phyloP scores from a whole-genome alignment of 2,888 invertebrate genomes.

The Lasius fuliginosus region DNA sequence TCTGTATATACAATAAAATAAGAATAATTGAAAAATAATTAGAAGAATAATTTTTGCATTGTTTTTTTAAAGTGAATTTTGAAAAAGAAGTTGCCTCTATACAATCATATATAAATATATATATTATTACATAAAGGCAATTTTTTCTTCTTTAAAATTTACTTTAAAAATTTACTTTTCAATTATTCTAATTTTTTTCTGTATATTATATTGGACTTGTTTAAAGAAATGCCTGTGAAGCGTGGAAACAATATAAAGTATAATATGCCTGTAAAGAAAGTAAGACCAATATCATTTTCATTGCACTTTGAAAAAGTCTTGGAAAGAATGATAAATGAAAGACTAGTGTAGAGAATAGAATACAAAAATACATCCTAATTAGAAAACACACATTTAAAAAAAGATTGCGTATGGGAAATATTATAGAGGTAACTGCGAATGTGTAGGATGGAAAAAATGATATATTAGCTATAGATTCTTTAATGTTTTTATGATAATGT shows the following conservation, averaged over 20 bases:
- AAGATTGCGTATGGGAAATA: not conserved
- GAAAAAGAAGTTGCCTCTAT: too few relatives aligned
- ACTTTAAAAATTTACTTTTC: too few relatives aligned
- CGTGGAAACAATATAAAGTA: not conserved
- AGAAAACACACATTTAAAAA: not conserved
- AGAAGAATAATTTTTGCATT: too few relatives aligned
- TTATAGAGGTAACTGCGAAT: not conserved
- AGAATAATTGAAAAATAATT: too few relatives aligned
- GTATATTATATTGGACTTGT: too few relatives aligned
- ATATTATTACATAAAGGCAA: too few relatives aligned
- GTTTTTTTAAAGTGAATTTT: too few relatives aligned
- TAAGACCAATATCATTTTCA: not conserved
- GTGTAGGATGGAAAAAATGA: not conserved
- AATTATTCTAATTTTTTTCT: too few relatives aligned
- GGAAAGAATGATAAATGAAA: not conserved
- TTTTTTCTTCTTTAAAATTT: too few relatives aligned
- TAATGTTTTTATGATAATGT: not conserved
- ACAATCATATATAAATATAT: too few relatives aligned
- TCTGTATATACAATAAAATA: too few relatives aligned
- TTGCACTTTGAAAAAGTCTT: not conserved
- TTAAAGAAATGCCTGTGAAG: too few relatives aligned
- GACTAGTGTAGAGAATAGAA: not conserved
- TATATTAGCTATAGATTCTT: not conserved
- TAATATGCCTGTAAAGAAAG: not conserved
- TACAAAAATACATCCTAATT: not conserved